Conservation (phyloP, 2,797 vertebrate species). For the Triplophysa bombifrons region DNA sequence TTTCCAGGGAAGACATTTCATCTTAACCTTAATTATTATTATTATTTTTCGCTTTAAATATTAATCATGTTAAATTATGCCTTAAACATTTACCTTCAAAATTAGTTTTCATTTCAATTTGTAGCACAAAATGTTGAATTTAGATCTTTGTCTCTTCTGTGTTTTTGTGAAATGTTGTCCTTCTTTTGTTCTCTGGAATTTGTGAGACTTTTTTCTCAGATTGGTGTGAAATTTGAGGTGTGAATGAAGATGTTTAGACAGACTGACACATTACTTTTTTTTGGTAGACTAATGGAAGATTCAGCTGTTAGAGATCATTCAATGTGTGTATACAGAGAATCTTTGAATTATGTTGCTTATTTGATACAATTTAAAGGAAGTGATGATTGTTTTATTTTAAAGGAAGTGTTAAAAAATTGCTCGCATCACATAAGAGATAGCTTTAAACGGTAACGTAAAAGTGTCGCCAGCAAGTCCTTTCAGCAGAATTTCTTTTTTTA, state of each 20-base stretch:
- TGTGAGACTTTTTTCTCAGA: neutral
- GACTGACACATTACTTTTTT: neutral
- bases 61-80: no score
- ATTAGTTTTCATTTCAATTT: neutral
- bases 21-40: no score
- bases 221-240: neutral
- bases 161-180: neutral
- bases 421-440: no score
- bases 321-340: neutral
- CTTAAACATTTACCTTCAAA: no score
- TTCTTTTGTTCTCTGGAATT: slow-evolving; percentile 3
- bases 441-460: neutral
- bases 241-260: neutral
- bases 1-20: neutral
- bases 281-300: neutral
- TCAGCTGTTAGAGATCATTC: neutral
- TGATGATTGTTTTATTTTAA: no score
- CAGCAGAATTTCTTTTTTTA: neutral
- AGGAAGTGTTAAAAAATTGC: no score
- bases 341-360: no score
- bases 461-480: neutral
- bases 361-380: no score
- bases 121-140: neutral
- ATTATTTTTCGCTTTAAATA: no score
- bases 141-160: neutral